Base-by-base conservation (phyloP, 1,140 invertebrate genomes). In the Pseudobourletiella spinata region DNA sequence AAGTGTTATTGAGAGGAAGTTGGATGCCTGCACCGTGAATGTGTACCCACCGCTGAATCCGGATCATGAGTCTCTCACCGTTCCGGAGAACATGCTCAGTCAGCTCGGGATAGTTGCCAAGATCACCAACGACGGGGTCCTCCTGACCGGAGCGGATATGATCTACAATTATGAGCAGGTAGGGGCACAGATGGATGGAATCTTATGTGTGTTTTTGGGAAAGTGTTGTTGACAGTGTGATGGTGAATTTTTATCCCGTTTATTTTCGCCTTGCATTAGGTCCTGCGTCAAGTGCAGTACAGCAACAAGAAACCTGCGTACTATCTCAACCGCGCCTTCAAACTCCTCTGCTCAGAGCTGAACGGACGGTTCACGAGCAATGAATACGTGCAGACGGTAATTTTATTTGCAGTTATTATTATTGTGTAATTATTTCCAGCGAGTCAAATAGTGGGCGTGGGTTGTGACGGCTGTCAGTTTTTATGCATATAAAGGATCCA, bases 31-130 rank as follows among this genome's bases (percentile, higher is more conserved):
- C 76, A 86, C 86, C 28, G 86, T 96, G 39, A 86, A 86, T 28
- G 91, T 96, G 43, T 93, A 93, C 74, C 92, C 93, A 14, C 90
- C 90, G 26, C 78, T 98, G 42, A 95, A 96, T 80, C 89, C 91
- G 0, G 91, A 95, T 75, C 90, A 95, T 74, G 93, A 97, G 75
- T 87, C 85, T 52, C 76, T 95, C 26, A 80, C 82, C 30, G 79
- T 93, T 29, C 87, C 88, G 3, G 83, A 83, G 57, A 83, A 86
- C 67, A 82, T 88, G 71, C 79, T 90, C 66, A 80, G 82, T 58
- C 78, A 84, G 67, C 80, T 86, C 66, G 84, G 84, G 52, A 85
- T 90, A 69, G 80, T 83, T 63, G 86, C 86, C n/a, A 81, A 86
- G 26, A 81, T 89, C 28, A 87, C 85, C 18, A 84, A 87, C 26